A percentile compares a stretch with the other conserved stretches of the same genome.
phyloP scores from a whole-genome alignment of 2,888 invertebrate genomes.

The Achlya flavicornis region DNA sequence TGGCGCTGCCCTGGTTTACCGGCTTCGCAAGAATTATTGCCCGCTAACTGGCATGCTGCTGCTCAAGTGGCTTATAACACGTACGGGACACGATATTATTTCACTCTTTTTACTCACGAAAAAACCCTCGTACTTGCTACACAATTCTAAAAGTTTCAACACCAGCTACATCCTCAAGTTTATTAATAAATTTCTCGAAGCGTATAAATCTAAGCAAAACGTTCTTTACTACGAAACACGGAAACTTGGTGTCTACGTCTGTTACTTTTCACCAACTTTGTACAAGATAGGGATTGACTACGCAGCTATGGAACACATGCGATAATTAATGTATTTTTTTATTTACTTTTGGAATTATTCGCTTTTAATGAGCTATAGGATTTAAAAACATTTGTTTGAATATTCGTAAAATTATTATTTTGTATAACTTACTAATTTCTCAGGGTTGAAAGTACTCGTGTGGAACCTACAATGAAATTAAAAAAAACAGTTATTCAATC shows the following conservation, averaged over 20 bases:
- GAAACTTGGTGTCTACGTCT: conserved; percentile 10
- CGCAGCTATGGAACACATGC: conserved; percentile 2
- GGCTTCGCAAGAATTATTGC: background rate
- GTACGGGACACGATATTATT: conserved; percentile 1
- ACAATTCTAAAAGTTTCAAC: conserved; percentile 1
- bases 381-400: background rate
- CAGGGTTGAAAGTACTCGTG: too few species aligned
- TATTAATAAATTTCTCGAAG: conserved; percentile 13
- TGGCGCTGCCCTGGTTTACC: background rate
- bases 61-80: background rate
- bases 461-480: too few species aligned
- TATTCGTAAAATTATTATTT: too few species aligned
- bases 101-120: background rate
- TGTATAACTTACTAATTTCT: too few species aligned
- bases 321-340: background rate
- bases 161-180: conserved; percentile 8
- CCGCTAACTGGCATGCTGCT: background rate
- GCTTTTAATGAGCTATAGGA: background rate
- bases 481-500: too few species aligned
- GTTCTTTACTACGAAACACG: conserved; percentile 1
- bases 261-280: conserved; percentile 1
- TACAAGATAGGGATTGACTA: background rate
- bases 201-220: conserved; percentile 11
- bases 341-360: background rate
- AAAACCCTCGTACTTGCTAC: background rate